phyloP scores from a whole-genome alignment of 2,888 invertebrate genomes.

The Oxyteleia sp. region DNA sequence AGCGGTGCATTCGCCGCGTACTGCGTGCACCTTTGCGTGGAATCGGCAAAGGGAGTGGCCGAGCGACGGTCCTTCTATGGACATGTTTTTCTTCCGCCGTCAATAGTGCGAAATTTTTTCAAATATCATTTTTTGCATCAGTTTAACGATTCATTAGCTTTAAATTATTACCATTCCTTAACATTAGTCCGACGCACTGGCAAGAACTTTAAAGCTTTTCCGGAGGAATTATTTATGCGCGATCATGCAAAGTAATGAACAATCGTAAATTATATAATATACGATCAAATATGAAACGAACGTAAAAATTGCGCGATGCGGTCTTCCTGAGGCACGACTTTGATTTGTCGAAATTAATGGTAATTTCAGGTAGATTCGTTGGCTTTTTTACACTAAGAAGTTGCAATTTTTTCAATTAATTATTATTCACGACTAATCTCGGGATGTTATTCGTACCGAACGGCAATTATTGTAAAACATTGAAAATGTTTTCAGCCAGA shows the following conservation, averaged over 20 bases:
- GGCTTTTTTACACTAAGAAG: no score
- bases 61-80: slow-evolving; percentile 54
- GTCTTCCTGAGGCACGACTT: no score
- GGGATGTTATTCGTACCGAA: no score
- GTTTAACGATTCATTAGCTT: slow-evolving; percentile 58
- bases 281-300: slow-evolving; percentile 27
- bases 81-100: slow-evolving; percentile 59
- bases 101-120: slow-evolving; percentile 56
- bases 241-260: slow-evolving; percentile 58
- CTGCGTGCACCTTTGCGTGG: slow-evolving; percentile 20
- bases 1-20: slow-evolving; percentile 59
- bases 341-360: no score
- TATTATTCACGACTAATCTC: no score
- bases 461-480: no score
- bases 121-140: slow-evolving; percentile 7
- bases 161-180: slow-evolving; percentile 56
- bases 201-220: slow-evolving; percentile 31
- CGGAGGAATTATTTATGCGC: slow-evolving; percentile 51
- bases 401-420: no score
- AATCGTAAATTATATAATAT: slow-evolving; percentile 50
- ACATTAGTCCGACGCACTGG: slow-evolving; percentile 15
- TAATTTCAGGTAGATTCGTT: no score
- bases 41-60: slow-evolving; percentile 58
- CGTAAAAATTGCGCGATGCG: no score
- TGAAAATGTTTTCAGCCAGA: no score